Conservation (phyloP, 2,888 invertebrate species). For the Plagodis pulveraria region DNA sequence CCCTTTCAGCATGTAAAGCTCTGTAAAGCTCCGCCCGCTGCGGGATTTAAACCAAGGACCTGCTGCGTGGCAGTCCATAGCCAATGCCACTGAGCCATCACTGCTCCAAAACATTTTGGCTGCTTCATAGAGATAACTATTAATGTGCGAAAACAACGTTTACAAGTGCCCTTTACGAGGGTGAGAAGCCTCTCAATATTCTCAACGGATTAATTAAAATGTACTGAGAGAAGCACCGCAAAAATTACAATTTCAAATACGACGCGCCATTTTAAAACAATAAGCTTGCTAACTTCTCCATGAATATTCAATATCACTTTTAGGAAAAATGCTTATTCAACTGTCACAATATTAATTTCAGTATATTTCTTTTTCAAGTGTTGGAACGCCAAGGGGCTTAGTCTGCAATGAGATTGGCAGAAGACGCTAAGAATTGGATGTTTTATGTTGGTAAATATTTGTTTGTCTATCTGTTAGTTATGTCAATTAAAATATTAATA, state of each 20-base stretch:
- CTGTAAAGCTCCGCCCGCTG: too few relatives aligned
- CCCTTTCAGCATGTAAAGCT: too few relatives aligned
- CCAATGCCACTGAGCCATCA: too few relatives aligned
- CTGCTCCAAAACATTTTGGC: too few relatives aligned
- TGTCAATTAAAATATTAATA: too few relatives aligned
- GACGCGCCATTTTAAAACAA: constrained; percentile 21
- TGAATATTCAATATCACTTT: constrained; percentile 25
- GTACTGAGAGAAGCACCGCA: constrained; percentile 4
- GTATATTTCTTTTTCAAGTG: not conserved
- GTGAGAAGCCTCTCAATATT: constrained; percentile 1
- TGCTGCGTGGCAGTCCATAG: too few relatives aligned
- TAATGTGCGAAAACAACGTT: constrained; percentile 1
- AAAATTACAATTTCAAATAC: constrained; percentile 26
- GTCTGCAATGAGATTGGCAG: too few relatives aligned
- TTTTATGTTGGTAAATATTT: too few relatives aligned
- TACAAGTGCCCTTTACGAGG: not conserved
- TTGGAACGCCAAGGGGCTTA: too few relatives aligned
- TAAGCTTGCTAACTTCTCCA: constrained; percentile 22
- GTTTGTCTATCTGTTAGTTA: too few relatives aligned
- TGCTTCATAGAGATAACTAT: not conserved
- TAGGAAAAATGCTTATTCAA: constrained; percentile 12
- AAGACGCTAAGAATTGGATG: too few relatives aligned
- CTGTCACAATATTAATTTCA: constrained; percentile 5
- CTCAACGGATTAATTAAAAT: constrained; percentile 18
- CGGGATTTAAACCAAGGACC: too few relatives aligned